Evolutionary conservation across 1,140 invertebrate genomes (phyloP), one percentile per base, ranked within the genome.

Genomic region (Drosophila virilis): DNA sequence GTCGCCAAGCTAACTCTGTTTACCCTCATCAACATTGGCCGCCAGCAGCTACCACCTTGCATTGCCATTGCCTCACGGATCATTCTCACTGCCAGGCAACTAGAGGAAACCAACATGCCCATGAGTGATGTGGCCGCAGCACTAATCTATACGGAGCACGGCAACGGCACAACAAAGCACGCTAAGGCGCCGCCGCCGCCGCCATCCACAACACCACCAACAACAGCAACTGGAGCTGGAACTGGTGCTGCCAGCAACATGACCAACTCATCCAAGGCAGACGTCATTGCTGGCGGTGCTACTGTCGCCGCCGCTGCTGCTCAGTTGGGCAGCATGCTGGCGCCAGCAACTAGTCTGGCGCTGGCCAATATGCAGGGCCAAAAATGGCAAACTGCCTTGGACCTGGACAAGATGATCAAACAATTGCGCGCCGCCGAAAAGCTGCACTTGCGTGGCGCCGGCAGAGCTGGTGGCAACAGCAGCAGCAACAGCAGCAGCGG

Each of bases 351-450:
- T 13, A 51, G 57, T 0, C 40, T 71, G 6, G 48, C 74, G 0
- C 40, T 90, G 15, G 50, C 67, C 28, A 51, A 65, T 38, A 48
- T 91, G 61, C 90, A 91, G 51, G 83, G 86, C 0, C 90, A 91
- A 32, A 90, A 90, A 28, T 91, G 90, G 90, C 80, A 85, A 17
- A 80, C 88, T 55, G 61, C 85, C 22, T 91, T 91, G 4, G 90
- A 91, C 59, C 45, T 91, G 62, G 90, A 91, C 13, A 91, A 91
- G 54, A 67, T 91, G n/a, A 77, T 91, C 22, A 91, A 91, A 17
- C 90, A 91, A 45, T 38, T 91, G 2, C 86, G 90, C 13, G 72
- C 77, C 9, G 86, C 90, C 1, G 90, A 91, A 42, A 91, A 91
- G 46, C 72, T 71, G 2, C 82, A 89, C 48, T 17, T 85, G n/a